Conservation (phyloP, 2,797 vertebrate genomes). For the Peromyscus nudipes region DNA sequence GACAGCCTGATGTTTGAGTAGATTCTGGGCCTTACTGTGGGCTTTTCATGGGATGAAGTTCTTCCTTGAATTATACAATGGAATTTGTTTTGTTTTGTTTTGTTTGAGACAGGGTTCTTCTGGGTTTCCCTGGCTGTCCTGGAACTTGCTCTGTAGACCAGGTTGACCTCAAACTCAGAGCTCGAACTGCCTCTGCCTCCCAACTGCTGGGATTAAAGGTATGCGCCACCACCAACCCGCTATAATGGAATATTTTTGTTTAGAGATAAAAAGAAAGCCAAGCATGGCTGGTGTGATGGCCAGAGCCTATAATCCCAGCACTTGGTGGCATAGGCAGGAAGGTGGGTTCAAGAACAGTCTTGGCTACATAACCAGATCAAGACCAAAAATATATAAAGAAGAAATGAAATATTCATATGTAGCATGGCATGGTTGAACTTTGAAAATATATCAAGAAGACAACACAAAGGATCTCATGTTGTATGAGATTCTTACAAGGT, state of each 20-base stretch:
- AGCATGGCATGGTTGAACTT: neutral
- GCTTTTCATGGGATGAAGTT: neutral
- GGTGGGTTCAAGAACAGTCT: neutral
- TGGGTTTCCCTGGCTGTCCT: neutral
- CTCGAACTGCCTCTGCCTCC: neutral
- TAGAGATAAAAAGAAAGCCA: neutral
- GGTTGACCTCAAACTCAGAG: neutral
- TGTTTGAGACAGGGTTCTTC: neutral
- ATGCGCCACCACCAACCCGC: neutral
- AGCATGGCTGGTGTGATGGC: neutral
- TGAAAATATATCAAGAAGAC: neutral
- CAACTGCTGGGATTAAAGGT: neutral
- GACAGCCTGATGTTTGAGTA: neutral
- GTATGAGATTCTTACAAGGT: neutral
- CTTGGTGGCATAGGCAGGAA: neutral
- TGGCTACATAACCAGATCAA: neutral
- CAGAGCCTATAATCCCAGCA: neutral
- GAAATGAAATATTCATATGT: neutral
- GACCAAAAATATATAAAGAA: neutral
- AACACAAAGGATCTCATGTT: neutral
- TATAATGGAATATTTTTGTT: constrained; percentile 1
- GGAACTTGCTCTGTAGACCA: neutral
- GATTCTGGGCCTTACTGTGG: neutral
- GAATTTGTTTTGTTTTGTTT: neutral
- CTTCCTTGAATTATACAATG: neutral